Base-by-base conservation (phyloP, 2,797 vertebrate genomes). In the Oreonectes daqikongensis region DNA sequence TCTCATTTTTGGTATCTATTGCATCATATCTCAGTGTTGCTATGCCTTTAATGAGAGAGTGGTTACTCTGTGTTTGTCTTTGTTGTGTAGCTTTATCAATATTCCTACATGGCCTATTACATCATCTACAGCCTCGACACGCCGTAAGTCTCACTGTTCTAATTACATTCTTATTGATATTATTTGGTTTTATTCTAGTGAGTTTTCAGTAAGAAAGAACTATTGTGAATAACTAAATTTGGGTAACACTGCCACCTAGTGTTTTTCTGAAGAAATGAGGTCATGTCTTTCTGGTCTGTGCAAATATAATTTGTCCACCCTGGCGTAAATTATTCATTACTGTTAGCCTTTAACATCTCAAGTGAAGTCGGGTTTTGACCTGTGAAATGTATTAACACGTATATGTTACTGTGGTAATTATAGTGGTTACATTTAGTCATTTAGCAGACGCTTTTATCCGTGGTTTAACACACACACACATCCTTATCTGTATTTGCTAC, bases 71-170 rank as follows among this genome's bases (percentile, higher is more conserved):
- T 78, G 38, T 57, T 60, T 35, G n/a, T 69, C 42, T 77, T 22
- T 78, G 11, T 42, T 52, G 18, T 52, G 59, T 89, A 99, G 97
- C 92, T 96, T 53, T 97, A 98, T 84, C 95, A 91, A 52, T 93
- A 96, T 86, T 99, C 97, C 67, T 96, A 93, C 63, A 92, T 89
- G 30, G 97, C 96, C 68, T 93, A 94, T 81, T 99, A 99, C 82
- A 96, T 97, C 82, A 95, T 99, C 85, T 96, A 95, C 94, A 97
- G 95, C 90, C 94, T 99, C 17, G 89, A 92, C 86, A 95, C 94
- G 10, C 94, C 96, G 97, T 99, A 96, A 97, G 96, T 86, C 46
- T 30, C 44, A 18, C 65, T 38, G n/a, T 24, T 18, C 57, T 26
- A 12, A 18, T 4, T 5, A 4, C 35, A 48, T 32, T 11, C 9